Conservation (phyloP, 2,797 vertebrate genomes). For the Artibeus jamaicensis region DNA sequence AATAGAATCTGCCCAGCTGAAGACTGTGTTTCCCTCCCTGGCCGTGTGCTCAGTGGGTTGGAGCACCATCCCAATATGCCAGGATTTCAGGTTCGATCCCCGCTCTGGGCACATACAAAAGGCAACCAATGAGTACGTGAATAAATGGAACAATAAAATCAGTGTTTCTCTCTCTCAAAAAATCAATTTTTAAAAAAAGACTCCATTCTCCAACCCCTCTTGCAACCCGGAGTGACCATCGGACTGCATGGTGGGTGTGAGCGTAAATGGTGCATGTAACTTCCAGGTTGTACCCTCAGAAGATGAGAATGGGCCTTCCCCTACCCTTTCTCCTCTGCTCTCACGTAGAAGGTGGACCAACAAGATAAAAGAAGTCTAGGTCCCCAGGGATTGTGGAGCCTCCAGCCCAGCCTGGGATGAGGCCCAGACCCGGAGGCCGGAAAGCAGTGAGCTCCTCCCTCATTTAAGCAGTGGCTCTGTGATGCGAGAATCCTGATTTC, state of each 20-base stretch:
- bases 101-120: not conserved
- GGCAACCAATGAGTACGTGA: not conserved
- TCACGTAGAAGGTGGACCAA: not conserved
- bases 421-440: not conserved
- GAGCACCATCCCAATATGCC: not conserved
- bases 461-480: fast-evolving
- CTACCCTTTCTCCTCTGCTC: too few species aligned
- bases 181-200: not conserved
- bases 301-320: not conserved
- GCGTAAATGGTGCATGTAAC: not conserved
- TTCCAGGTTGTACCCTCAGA: not conserved
- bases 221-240: not conserved
- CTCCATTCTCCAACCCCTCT: not conserved
- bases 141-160: not conserved
- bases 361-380: not conserved
- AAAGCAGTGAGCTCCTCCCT: too few species aligned
- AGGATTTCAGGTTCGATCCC: not conserved
- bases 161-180: not conserved
- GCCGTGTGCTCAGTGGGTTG: not conserved
- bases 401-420: not conserved
- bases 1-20: not conserved
- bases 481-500: fast-evolving
- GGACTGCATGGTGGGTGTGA: not conserved
- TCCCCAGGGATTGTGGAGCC: not conserved
- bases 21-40: not conserved